Conservation (phyloP, 53 echinoderm and acorn worm species). For the Luidia sarsii region DNA sequence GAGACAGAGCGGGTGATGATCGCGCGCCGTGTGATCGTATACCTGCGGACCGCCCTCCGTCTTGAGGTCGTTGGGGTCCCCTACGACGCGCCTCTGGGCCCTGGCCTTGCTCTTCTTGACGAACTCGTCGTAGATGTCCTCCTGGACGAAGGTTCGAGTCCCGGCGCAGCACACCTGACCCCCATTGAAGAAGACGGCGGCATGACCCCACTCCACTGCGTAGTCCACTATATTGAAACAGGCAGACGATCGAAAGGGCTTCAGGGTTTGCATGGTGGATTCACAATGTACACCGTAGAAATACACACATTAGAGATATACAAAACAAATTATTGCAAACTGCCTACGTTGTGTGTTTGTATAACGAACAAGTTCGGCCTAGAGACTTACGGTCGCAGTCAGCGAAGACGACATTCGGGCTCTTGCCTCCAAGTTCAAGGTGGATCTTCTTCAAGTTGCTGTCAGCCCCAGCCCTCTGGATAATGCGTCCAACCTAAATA, state of each 20-base stretch:
- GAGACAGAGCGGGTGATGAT: no score
- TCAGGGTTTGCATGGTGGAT: no score
- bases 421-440: constrained; percentile 93
- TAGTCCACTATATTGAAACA: constrained; percentile 37
- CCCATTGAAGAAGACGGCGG: constrained; percentile 34
- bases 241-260: no score
- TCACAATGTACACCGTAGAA: neutral
- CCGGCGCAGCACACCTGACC: constrained; percentile 64
- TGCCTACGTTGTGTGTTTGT: no score
- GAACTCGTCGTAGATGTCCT: constrained; percentile 64
- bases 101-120: constrained; percentile 51
- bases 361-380: no score
- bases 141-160: constrained; percentile 61
- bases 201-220: constrained; percentile 50
- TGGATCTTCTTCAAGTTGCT: constrained; percentile 86
- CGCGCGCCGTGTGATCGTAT: no score
- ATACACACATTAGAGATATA: neutral
- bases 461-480: constrained; percentile 75
- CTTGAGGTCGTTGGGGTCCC: constrained; percentile 38
- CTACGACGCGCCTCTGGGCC: constrained; percentile 42
- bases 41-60: constrained; percentile 67
- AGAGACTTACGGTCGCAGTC: constrained; percentile 83
- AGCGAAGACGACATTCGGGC: constrained; percentile 82
- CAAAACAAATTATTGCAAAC: no score
- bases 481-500: constrained; percentile 83